These are phyloP conservation scores for Onychostoma macrolepis DNA, from an alignment of 2,113 vertebrate species.

Conservation along the genomic window DNA sequence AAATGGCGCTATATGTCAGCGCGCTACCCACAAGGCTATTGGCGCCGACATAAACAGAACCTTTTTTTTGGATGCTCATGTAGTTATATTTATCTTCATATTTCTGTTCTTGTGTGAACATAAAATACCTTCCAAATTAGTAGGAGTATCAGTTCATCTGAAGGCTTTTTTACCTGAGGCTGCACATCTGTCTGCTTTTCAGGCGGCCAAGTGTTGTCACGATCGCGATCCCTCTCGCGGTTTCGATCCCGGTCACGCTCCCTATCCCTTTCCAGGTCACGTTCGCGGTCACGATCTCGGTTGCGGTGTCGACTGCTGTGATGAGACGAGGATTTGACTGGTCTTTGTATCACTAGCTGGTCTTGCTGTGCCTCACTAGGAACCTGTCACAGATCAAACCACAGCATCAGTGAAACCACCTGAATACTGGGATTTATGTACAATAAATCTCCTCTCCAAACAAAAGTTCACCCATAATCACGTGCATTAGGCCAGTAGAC, in stretches of 20 bases:
- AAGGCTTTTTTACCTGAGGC: constrained; percentile 79
- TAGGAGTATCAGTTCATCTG: neutral
- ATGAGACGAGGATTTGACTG: constrained; percentile 90
- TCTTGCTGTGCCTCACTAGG: constrained; percentile 90
- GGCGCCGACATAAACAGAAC: too few relatives aligned
- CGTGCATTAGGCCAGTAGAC: constrained; percentile 53
- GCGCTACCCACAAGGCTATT: too few relatives aligned
- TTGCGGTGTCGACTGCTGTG: constrained; percentile 87
- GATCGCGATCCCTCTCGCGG: constrained; percentile 70
- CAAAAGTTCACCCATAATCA: neutral
- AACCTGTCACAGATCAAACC: constrained; percentile 74
- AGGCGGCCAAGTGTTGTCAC: constrained; percentile 85
- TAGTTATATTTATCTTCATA: too few relatives aligned
- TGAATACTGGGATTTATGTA: neutral
- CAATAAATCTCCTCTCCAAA: neutral
- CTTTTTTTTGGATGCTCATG: too few relatives aligned
- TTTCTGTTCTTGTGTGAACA: too few relatives aligned
- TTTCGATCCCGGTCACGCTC: constrained; percentile 72
- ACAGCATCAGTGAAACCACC: neutral
- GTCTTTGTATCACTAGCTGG: constrained; percentile 91
- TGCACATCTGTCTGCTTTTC: constrained; percentile 93
- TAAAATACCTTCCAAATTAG: too few relatives aligned
- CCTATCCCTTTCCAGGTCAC: constrained; percentile 70
- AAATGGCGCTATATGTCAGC: too few relatives aligned
- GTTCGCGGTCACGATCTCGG: constrained; percentile 73